These are phyloP conservation scores for Sipha maydis DNA, from an alignment of 2,888 invertebrate genomes.

Conservation along the genomic window DNA sequence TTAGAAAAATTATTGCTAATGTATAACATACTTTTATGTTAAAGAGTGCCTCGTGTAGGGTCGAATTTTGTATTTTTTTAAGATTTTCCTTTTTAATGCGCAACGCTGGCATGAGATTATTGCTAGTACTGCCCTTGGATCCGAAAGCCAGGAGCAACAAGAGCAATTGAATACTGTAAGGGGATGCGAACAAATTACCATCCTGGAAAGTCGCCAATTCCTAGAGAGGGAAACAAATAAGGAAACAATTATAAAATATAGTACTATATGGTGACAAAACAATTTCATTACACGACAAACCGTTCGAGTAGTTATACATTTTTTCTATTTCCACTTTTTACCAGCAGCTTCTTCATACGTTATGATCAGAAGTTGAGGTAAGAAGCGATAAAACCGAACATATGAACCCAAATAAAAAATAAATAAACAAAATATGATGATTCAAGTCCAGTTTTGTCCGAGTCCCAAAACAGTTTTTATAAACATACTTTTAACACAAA, in stretches of 20 bases:
- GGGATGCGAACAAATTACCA: conserved; percentile 34
- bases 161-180: conserved; percentile 45
- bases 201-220: conserved; percentile 15
- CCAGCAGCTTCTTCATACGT: no score
- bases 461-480: no score
- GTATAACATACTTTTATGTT: no score
- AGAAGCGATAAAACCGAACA: no score
- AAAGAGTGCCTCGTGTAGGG: not conserved
- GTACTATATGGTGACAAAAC: not conserved
- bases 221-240: not conserved
- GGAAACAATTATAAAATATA: not conserved
- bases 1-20: no score
- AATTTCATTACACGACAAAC: not conserved
- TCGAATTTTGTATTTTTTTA: not conserved
- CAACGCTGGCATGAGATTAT: conserved; percentile 22
- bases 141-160: conserved; percentile 35
- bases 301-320: not conserved
- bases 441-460: no score
- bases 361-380: no score
- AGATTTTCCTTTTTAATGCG: not conserved
- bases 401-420: no score
- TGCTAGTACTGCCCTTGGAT: conserved; percentile 19
- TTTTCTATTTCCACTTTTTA: no score
- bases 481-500: no score
- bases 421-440: no score